Conservation (phyloP, 2,113 vertebrate genomes). For the Halcyon malimbica region DNA sequence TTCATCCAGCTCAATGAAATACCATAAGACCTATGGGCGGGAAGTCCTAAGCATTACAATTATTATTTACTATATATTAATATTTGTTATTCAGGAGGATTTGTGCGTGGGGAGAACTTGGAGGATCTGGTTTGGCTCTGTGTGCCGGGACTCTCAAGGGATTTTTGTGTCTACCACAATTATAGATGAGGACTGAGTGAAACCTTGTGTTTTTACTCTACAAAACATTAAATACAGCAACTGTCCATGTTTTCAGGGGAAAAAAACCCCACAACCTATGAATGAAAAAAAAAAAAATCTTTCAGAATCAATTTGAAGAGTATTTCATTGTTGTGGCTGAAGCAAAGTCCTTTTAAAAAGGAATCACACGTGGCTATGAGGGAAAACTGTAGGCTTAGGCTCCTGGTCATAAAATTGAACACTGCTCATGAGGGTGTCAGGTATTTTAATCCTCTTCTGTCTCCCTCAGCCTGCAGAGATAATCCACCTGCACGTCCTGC, state of each 20-base stretch:
- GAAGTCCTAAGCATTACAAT: constrained; percentile 15
- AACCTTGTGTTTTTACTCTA: constrained; percentile 43
- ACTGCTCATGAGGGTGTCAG: background rate
- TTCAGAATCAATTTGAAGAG: background rate
- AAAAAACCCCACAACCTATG: background rate
- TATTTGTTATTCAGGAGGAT: constrained; percentile 23
- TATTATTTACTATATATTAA: constrained; percentile 47
- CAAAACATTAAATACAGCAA: background rate
- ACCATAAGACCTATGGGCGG: background rate
- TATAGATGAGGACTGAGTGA: constrained; percentile 37
- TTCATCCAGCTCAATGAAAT: background rate
- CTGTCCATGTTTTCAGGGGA: background rate
- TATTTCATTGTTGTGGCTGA: background rate
- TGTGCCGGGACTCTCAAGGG: background rate
- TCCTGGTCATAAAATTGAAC: background rate
- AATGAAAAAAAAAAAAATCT: background rate
- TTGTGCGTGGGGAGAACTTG: background rate
- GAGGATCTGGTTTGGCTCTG: constrained; percentile 14
- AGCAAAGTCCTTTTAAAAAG: background rate
- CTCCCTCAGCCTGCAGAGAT: background rate
- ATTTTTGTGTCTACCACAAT: constrained; percentile 53
- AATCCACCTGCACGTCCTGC: background rate
- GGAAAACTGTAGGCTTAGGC: background rate
- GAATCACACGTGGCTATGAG: background rate
- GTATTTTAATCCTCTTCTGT: background rate